These are phyloP conservation scores for Aphelocoma coerulescens DNA, from an alignment of 2,113 vertebrate species.

Conservation along the genomic window DNA sequence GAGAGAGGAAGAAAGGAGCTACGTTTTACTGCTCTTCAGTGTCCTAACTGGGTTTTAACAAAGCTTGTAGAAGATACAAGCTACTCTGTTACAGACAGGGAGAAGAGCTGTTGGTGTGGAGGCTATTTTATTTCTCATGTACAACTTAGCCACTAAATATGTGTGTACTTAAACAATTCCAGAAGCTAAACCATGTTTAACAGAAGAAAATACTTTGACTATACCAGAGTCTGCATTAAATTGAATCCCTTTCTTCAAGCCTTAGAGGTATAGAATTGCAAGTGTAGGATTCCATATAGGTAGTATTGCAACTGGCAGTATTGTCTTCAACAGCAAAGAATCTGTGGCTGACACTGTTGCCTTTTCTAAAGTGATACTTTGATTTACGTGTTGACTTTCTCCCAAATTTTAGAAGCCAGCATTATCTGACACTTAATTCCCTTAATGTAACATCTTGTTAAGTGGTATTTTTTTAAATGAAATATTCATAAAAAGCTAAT, in stretches of 20 bases:
- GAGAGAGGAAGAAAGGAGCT: not conserved
- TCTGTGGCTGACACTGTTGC: not conserved
- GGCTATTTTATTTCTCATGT: not conserved
- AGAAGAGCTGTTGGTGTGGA: not conserved
- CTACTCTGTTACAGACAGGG: not conserved
- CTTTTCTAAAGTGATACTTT: not conserved
- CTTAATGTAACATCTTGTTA: not conserved
- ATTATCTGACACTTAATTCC: not conserved
- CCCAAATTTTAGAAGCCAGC: not conserved
- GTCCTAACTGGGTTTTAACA: not conserved
- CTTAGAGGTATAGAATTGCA: not conserved
- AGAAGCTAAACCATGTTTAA: not conserved
- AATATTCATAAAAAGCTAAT: not conserved
- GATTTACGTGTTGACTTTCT: not conserved
- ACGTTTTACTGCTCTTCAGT: accelerated
- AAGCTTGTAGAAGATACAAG: not conserved
- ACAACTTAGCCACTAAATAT: not conserved
- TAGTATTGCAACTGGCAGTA: not conserved
- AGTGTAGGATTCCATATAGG: not conserved
- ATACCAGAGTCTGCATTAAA: not conserved
- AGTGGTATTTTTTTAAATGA: not conserved
- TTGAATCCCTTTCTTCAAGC: not conserved
- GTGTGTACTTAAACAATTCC: not conserved
- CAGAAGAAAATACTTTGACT: not conserved
- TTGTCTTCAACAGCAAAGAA: not conserved